Evolutionary conservation across 2,113 vertebrate genomes (phyloP), one percentile per base, ranked within the genome.

Genomic region (Burhinus bistriatus): DNA sequence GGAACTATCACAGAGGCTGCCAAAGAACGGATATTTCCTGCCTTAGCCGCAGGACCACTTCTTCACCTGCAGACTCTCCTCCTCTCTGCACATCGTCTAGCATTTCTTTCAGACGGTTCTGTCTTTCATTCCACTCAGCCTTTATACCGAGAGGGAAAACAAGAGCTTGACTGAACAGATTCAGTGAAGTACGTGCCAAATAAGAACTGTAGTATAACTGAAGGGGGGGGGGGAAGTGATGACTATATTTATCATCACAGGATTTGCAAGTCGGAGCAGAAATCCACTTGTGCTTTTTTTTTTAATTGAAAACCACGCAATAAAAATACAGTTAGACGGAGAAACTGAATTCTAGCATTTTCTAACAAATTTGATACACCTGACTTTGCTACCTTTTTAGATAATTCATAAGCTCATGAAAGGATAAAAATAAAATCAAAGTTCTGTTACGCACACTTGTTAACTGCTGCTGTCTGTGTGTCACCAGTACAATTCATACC

Each of bases 201-300:
- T 55, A 29, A 71, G 49, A 90, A 27, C 80, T 25, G 1, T 2
- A 72, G 66, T 40, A 40, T 23, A n/a, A 57, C 42, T 25, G 70
- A 44, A 38, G 12, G 36, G 11, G 14, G 13, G 49, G n/a, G 64
- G 25, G 57, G 9, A 11, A 62, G 75, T 0, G 15, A 44, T 38
- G 76, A 73, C 71, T 91, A 32, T 70, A 90, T 94, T 84, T 91
- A 95, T 87, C 88, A 49, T 5, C 75, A 25, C 66, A 42, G 71
- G 76, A 90, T 72, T 45, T 92, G 93, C 83, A 81, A 83, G 83
- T 73, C 80, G 90, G 90, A 94, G 64, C 88, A 83, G 40, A 91
- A 94, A 90, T 76, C n/a, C 51, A 80, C 55, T 82, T 25, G 44
- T 26, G 36, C 12, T 30, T 64, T 36, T 76, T 77, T 78, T 29